Evolutionary conservation across 2,797 vertebrate species (phyloP).

Genomic region (Carduelis carduelis): DNA sequence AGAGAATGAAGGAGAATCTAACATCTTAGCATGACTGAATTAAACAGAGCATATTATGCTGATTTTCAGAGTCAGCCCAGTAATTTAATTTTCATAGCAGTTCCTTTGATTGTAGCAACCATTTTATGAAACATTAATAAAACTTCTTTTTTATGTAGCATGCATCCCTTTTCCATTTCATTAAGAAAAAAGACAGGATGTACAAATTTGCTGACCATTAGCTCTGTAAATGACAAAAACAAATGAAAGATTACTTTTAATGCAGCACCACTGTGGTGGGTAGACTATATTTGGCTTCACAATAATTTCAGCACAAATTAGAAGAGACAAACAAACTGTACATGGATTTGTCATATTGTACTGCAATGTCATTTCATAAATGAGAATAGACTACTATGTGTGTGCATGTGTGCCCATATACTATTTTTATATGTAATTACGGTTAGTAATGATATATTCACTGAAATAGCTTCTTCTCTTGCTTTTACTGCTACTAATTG

Average conservation of each 20-base stretch:
- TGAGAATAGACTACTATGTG: background rate
- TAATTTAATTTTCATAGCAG: constrained; percentile 83
- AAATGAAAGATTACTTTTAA: constrained; percentile 53
- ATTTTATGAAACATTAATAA: constrained; percentile 84
- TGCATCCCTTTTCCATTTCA: constrained; percentile 76
- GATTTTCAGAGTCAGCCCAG: constrained; percentile 81
- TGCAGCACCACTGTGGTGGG: constrained; percentile 19
- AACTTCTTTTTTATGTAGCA: constrained; percentile 72
- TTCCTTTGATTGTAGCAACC: constrained; percentile 83
- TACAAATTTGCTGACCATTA: constrained; percentile 75
- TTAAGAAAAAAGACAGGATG: constrained; percentile 72
- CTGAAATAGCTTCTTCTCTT: background rate
- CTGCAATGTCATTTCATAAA: constrained; percentile 26
- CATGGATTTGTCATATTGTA: constrained; percentile 39
- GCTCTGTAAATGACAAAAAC: constrained; percentile 69
- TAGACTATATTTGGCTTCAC: constrained; percentile 10
- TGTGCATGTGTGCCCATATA: background rate
- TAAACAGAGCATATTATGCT: constrained; percentile 84
- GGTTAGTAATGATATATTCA: background rate
- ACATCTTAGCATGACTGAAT: constrained; percentile 83
- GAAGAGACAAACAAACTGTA: constrained; percentile 58
- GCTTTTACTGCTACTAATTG: background rate
- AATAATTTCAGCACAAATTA: constrained; percentile 49
- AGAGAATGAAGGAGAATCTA: constrained; percentile 81
- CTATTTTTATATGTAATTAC: constrained; percentile 17